A percentile compares a stretch with the other conserved stretches of the same genome.
These are phyloP conservation scores for Hyposoter dolosus DNA, from an alignment of 2,888 invertebrate genomes.

Conservation along the genomic window DNA sequence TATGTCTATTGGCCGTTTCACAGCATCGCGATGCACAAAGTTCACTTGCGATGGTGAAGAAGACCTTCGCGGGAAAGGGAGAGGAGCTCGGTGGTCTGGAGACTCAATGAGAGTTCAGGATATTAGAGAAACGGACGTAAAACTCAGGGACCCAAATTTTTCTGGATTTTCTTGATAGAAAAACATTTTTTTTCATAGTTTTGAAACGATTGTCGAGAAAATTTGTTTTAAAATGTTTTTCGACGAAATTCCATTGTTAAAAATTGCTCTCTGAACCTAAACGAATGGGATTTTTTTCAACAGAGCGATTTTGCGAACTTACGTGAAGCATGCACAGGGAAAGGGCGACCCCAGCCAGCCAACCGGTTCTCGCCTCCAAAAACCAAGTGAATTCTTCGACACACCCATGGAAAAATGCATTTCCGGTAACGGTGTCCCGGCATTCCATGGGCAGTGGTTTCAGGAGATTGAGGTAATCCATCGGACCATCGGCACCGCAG, in stretches of 20 bases:
- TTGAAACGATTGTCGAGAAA: too few species aligned
- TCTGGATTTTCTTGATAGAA: not conserved
- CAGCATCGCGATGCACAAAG: conserved; percentile 47
- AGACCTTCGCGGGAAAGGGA: not conserved
- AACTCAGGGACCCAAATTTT: too few species aligned
- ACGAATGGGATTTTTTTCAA: not conserved
- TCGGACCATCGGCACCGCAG: conserved; percentile 95
- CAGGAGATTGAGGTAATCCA: conserved; percentile 91
- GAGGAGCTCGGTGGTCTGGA: not conserved
- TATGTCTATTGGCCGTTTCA: conserved; percentile 57
- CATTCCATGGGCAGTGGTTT: conserved; percentile 94
- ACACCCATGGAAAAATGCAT: conserved; percentile 95
- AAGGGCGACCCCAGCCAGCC: conserved; percentile 93
- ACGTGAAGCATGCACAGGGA: conserved; percentile 92
- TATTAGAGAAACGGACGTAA: not conserved
- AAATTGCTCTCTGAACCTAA: too few species aligned
- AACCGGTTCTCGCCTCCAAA: conserved; percentile 92
- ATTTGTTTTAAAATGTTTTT: not conserved
- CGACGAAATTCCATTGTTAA: not conserved
- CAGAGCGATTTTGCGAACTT: conserved; percentile 82
- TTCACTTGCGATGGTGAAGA: conserved; percentile 34
- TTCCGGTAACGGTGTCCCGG: conserved; percentile 94
- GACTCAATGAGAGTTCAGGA: not conserved
- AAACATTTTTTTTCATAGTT: not conserved
- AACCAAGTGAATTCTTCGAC: conserved; percentile 96